These are phyloP conservation scores for Bhutanitis thaidina DNA, from an alignment of 2,888 invertebrate genomes.

Conservation along the genomic window DNA sequence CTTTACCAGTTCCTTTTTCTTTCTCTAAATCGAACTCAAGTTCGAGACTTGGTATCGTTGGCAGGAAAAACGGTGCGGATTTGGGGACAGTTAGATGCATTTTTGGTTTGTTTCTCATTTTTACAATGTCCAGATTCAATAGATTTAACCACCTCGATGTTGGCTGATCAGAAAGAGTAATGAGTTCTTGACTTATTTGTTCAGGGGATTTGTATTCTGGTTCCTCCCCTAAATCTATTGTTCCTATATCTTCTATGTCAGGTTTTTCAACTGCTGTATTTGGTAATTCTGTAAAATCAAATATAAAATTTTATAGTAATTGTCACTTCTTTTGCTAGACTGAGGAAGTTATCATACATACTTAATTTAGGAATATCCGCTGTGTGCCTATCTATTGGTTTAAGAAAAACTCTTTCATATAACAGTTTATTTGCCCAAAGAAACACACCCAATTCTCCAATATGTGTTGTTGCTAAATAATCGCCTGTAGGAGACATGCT, in stretches of 20 bases:
- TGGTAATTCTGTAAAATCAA: conserved; percentile 52
- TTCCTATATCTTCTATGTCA: conserved; percentile 61
- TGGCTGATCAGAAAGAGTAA: conserved; percentile 92
- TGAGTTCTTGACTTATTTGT: conserved; percentile 86
- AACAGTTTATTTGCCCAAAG: conserved; percentile 96
- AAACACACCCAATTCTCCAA: conserved; percentile 92
- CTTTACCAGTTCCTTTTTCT: conserved; percentile 48
- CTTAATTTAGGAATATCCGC: conserved; percentile 59
- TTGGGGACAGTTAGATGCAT: conserved; percentile 90
- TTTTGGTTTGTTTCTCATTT: conserved; percentile 93
- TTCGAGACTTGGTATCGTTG: conserved; percentile 91
- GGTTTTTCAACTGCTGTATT: conserved; percentile 69
- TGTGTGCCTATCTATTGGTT: conserved; percentile 80
- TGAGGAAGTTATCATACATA: conserved; percentile 39
- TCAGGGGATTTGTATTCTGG: conserved; percentile 85
- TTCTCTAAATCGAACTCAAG: conserved; percentile 87
- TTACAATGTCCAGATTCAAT: conserved; percentile 91
- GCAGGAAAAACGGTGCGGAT: conserved; percentile 97
- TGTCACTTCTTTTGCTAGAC: no score
- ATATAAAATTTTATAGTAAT: background rate
- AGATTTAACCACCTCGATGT: conserved; percentile 96
- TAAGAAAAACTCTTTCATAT: conserved; percentile 89
- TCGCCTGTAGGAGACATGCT: conserved; percentile 95
- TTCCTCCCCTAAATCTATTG: conserved; percentile 66
- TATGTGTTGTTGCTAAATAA: conserved; percentile 93